Conservation (phyloP, 1,140 invertebrate species). For the Meloidogyne chitwoodi region DNA sequence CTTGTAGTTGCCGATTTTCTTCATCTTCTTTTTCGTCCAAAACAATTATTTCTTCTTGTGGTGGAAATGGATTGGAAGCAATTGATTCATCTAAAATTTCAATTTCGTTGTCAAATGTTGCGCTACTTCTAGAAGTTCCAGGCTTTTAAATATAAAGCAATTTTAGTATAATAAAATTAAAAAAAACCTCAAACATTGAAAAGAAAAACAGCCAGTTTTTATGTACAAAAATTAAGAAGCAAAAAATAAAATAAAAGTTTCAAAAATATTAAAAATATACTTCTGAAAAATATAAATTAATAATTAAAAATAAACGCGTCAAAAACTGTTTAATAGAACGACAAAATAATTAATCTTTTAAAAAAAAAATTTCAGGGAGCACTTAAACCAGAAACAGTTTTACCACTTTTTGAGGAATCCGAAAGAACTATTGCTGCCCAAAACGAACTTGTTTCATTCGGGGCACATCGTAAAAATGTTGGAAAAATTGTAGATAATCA, state of each 20-base stretch:
- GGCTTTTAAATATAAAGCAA: not conserved
- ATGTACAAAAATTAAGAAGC: not conserved
- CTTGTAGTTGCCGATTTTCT: not conserved
- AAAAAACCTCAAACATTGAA: not conserved
- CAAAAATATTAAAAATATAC: too few relatives aligned
- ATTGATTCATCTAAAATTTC: not conserved
- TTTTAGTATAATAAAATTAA: not conserved
- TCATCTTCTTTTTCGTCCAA: not conserved
- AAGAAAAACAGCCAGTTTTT: not conserved
- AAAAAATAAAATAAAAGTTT: not conserved
- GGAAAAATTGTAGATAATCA: slow-evolving; percentile 39
- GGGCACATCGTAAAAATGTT: slow-evolving; percentile 33
- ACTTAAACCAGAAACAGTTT: slow-evolving; percentile 25
- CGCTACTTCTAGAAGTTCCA: not conserved
- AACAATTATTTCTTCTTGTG: not conserved
- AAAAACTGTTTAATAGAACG: not conserved
- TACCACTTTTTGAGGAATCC: slow-evolving; percentile 40
- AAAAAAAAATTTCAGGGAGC: slow-evolving; percentile 12
- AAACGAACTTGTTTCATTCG: slow-evolving; percentile 40
- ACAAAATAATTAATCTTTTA: too few relatives aligned
- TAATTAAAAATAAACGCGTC: too few relatives aligned
- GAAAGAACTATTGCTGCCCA: slow-evolving; percentile 31
- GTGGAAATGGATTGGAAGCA: not conserved
- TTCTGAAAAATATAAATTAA: too few relatives aligned
- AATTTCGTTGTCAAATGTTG: not conserved